Conservation (phyloP, 2,888 invertebrate species). For the Alsophila aescularia region DNA sequence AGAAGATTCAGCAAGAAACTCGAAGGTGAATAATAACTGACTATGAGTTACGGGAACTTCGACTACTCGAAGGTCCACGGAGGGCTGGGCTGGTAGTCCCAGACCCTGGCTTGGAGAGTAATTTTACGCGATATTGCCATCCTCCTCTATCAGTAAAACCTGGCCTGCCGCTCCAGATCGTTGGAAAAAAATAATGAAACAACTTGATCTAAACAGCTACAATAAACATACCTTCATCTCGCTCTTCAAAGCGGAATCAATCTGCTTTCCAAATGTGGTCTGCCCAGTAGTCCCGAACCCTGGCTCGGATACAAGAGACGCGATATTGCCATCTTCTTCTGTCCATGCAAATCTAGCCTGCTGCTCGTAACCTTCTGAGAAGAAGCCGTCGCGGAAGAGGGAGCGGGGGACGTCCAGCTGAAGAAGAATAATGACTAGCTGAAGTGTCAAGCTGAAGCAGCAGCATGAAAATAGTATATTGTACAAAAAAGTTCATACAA, state of each 20-base stretch:
- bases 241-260: constrained; percentile 65
- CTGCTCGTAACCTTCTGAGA: constrained; percentile 63
- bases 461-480: no score
- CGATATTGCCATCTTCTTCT: constrained; percentile 76
- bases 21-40: no score
- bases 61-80: no score
- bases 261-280: constrained; percentile 68
- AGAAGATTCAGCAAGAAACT: no score
- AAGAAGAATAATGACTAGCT: not conserved
- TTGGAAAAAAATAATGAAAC: no score
- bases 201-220: not conserved
- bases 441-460: no score
- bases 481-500: no score
- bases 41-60: no score
- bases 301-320: constrained; percentile 72
- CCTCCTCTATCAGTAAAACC: no score
- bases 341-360: constrained; percentile 78
- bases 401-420: constrained; percentile 63
- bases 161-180: not conserved
- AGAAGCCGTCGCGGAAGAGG: constrained; percentile 70
- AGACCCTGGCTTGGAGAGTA: no score
- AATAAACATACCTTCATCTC: constrained; percentile 62
- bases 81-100: no score
- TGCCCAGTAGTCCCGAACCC: constrained; percentile 73
- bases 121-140: no score